These are phyloP conservation scores for Eptesicus fuscus DNA, from an alignment of 2,113 vertebrate species.

Conservation along the genomic window DNA sequence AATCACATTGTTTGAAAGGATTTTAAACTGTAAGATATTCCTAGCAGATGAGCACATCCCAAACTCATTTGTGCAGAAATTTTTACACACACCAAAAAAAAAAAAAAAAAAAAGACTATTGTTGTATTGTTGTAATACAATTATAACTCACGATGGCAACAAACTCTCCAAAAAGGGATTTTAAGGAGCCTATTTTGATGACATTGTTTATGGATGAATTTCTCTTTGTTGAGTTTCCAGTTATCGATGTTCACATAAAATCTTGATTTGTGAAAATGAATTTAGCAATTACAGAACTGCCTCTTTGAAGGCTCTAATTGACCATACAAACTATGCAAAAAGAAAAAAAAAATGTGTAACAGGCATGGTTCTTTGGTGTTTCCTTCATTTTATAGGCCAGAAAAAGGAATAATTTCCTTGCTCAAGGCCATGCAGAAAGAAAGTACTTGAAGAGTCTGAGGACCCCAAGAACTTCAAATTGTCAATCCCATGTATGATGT, in stretches of 20 bases:
- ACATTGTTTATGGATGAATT: neutral
- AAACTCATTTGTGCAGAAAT: neutral
- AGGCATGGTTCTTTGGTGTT: neutral
- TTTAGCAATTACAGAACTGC: neutral
- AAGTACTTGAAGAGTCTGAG: neutral
- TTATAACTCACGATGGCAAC: neutral
- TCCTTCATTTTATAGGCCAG: slow-evolving; percentile 27
- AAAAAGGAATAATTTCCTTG: slow-evolving; percentile 46
- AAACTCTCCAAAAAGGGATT: neutral
- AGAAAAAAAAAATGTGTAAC: neutral
- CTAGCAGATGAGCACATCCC: neutral
- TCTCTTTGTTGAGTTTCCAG: slow-evolving; percentile 23
- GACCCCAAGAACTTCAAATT: neutral
- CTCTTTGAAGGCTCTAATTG: slow-evolving; percentile 45
- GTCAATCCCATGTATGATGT: neutral
- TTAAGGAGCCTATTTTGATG: neutral
- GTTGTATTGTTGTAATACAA: neutral
- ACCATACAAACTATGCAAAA: neutral
- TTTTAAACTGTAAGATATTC: neutral
- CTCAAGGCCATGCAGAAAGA: neutral
- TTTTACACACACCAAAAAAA: neutral
- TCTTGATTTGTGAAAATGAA: slow-evolving; percentile 34
- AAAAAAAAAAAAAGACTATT: neutral
- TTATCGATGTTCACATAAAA: slow-evolving; percentile 28
- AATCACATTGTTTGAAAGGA: neutral